Percentiles rank a stretch among this genome's conserved stretches.
Evolutionary conservation across 1,140 invertebrate genomes (phyloP).

Genomic region (Hyphantria cunea): DNA sequence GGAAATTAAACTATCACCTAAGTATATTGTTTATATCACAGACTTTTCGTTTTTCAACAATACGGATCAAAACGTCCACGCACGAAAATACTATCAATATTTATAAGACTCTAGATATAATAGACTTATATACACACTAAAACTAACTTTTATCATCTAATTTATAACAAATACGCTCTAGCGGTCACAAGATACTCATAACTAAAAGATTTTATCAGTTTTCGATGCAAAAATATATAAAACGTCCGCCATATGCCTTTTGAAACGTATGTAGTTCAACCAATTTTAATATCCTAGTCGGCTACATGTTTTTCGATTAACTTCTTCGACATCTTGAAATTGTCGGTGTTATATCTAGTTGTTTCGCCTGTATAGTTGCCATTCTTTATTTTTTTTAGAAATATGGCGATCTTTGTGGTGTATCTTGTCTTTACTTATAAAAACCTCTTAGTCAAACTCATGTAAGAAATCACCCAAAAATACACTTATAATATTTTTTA

Average conservation of each 20-base stretch:
- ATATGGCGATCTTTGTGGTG: slow-evolving; percentile 44
- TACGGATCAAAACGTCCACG: slow-evolving; percentile 81
- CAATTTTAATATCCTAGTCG: slow-evolving; percentile 43
- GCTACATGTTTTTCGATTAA: slow-evolving; percentile 7
- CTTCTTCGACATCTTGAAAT: slow-evolving; percentile 41
- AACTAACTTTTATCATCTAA: slow-evolving; percentile 80
- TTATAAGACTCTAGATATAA: slow-evolving; percentile 75
- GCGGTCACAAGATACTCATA: slow-evolving; percentile 81
- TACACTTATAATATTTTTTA: no score
- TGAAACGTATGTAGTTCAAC: slow-evolving; percentile 68
- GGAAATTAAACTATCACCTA: slow-evolving; percentile 78
- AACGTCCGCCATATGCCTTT: slow-evolving; percentile 82
- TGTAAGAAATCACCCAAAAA: no score
- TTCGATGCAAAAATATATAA: slow-evolving; percentile 83
- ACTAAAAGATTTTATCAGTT: slow-evolving; percentile 82
- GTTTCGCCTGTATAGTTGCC: slow-evolving; percentile 44
- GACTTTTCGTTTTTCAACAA: slow-evolving; percentile 82
- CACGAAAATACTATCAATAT: slow-evolving; percentile 80
- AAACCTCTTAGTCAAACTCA: neutral
- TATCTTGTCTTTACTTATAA: neutral
- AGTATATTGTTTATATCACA: slow-evolving; percentile 81
- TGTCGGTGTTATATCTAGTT: slow-evolving; percentile 60
- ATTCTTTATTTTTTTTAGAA: slow-evolving; percentile 59
- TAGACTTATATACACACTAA: slow-evolving; percentile 81
- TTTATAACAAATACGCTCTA: slow-evolving; percentile 78